These are phyloP conservation scores for Pipistrellus nathusii DNA, from an alignment of 2,797 vertebrate genomes.

Conservation along the genomic window DNA sequence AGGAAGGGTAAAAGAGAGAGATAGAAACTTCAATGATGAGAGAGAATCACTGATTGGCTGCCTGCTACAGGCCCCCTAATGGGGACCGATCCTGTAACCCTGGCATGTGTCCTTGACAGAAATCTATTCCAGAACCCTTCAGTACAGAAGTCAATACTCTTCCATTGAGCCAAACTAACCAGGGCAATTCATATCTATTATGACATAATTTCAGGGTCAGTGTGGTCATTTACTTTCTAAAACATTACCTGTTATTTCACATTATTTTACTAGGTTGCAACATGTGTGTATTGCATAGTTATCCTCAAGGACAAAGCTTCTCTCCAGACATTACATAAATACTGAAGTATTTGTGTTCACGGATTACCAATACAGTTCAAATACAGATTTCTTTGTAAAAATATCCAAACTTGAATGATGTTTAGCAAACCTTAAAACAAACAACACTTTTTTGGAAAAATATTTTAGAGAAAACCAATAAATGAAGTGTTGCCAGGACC, in stretches of 20 bases:
- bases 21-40: too few relatives aligned
- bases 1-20: too few relatives aligned
- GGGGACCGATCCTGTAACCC: too few relatives aligned
- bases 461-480: background rate
- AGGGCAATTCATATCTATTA: background rate
- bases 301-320: background rate
- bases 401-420: background rate
- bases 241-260: background rate
- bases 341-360: background rate
- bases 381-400: conserved; percentile 5
- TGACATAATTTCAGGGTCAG: background rate
- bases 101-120: too few relatives aligned
- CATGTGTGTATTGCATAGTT: background rate
- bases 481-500: background rate
- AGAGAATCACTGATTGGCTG: too few relatives aligned
- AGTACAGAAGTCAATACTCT: too few relatives aligned
- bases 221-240: background rate
- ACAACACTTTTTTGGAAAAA: background rate
- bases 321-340: background rate
- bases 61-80: too few relatives aligned
- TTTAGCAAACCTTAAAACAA: background rate
- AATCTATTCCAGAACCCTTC: too few relatives aligned
- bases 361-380: background rate
- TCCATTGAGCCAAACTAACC: too few relatives aligned
- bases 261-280: background rate